Evolutionary conservation across 2,888 invertebrate genomes (phyloP), one percentile per base, ranked within the genome.

Genomic region (Cryptophagus acutangulus): DNA sequence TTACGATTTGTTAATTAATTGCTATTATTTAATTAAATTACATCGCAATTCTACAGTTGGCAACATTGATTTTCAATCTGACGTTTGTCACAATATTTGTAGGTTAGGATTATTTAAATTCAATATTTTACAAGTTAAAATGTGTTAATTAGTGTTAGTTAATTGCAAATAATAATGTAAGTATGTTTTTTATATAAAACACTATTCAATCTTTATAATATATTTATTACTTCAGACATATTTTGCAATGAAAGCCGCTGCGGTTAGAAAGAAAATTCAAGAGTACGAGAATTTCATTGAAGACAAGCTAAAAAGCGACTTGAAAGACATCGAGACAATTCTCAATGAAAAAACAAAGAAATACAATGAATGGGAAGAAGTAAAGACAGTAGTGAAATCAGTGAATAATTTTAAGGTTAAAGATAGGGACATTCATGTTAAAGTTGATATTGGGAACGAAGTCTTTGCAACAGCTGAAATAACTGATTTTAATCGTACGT

Each of bases 251-350:
- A 39, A 52, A n/a, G n/a, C n/a, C n/a, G n/a, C n/a, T n/a, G n/a
- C n/a, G n/a, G 40, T 59, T n/a, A 37, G 49, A 30, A 46, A 55
- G 25, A 66, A 66, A 57, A 46, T 70, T 24, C 40, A 55, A 36
- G 55, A 62, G 31, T 69, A 66, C 45, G 62, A 69, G 51, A 38
- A 53, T 18, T 70, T 68, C 41, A 53, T 70, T 14, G 62, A 69
- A 42, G 55, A 62, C 13, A 63, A 54, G 33, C 52, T 70, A 16
- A 69, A 69, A 49, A 56, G 40, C 25, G 70, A 70, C 44, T 51
- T 70, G 12, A 57, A 54, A 40, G 62, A 63, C 17, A 59, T 68
- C 24, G 64, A 70, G 46, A 36, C 40, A 1, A 50, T 51, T 18
- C 42, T 69, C 31, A 43, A 49, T 24, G 43, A 54, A 10, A 62